Evolutionary conservation across 2,113 vertebrate species (phyloP), one percentile per base, ranked within the genome.

Genomic region (Octodon degus): DNA sequence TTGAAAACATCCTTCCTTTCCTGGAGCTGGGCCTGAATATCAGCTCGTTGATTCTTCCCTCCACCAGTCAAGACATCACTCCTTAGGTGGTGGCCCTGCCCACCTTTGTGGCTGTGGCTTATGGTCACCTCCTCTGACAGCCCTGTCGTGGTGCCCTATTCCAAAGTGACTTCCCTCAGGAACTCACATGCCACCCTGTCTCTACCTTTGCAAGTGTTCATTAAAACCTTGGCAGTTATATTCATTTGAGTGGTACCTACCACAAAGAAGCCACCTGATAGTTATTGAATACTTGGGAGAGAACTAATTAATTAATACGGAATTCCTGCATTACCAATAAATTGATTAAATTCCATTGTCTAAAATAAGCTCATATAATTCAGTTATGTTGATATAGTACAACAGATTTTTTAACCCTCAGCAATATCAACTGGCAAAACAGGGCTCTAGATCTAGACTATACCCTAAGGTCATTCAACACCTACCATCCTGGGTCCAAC

Each of bases 11-110:
- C 24, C 60, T 32, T 37, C 22, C 58, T 34, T 13, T 19, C 70
- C 55, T 27, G 17, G 6, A 2, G 0, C 27, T 53, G 25, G 86
- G 58, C 3, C 25, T 32, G 12, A 1, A 2, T 7, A 7, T 8
- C 6, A n/a, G 9, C 80, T 77, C 40, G 10, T 40, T 79, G 32
- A 43, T 34, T 81, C 32, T 7, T 62, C 58, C 9, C 25, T 37
- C 24, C 34, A 67, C 5, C 37, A 47, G 68, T 43, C 32, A n/a
- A 60, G 16, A 37, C 47, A 17, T 19, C 50, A 9, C 72, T 77
- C 58, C 76, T 40, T 37, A 67, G 65, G 12, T 6, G 5, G 5
- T 58, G 55, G 6, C 7, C 30, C 34, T 22, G 16, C 30, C 17
- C 32, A n/a, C 32, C 13, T 50, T 84, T 53, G 37, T 88, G 63